These are phyloP conservation scores for Meloidogyne hapla DNA, from an alignment of 1,140 invertebrate genomes.

Conservation along the genomic window DNA sequence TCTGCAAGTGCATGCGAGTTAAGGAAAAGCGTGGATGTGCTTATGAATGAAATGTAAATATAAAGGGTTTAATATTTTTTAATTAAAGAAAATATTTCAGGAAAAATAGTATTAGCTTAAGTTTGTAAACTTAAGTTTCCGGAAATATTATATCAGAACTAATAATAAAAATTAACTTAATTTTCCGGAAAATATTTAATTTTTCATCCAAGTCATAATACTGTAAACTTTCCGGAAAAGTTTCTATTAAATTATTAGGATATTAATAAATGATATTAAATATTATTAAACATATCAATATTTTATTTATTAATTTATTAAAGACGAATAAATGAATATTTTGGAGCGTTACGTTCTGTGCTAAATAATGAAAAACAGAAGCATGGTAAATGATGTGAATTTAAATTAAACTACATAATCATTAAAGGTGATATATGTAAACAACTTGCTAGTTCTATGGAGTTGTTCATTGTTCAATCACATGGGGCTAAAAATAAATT, in stretches of 20 bases:
- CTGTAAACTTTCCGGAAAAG: too few species aligned
- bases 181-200: too few species aligned
- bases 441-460: slow-evolving; percentile 8
- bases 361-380: slow-evolving; percentile 21
- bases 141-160: too few species aligned
- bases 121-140: too few species aligned
- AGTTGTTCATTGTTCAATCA: neutral
- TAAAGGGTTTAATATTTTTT: too few species aligned
- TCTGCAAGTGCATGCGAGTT: neutral
- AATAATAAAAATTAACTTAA: too few species aligned
- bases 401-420: neutral
- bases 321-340: slow-evolving; percentile 7
- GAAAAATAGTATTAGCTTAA: too few species aligned
- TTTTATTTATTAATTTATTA: neutral
- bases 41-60: neutral
- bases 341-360: slow-evolving; percentile 7
- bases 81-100: too few species aligned
- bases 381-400: neutral
- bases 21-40: neutral
- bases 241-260: too few species aligned
- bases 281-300: too few species aligned
- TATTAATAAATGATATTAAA: too few species aligned
- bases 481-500: neutral
- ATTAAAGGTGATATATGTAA: neutral
- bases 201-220: too few species aligned